Evolutionary conservation across 2,797 vertebrate genomes (phyloP), one percentile per base, ranked within the genome.

Genomic region (Phylloscopus collybita): DNA sequence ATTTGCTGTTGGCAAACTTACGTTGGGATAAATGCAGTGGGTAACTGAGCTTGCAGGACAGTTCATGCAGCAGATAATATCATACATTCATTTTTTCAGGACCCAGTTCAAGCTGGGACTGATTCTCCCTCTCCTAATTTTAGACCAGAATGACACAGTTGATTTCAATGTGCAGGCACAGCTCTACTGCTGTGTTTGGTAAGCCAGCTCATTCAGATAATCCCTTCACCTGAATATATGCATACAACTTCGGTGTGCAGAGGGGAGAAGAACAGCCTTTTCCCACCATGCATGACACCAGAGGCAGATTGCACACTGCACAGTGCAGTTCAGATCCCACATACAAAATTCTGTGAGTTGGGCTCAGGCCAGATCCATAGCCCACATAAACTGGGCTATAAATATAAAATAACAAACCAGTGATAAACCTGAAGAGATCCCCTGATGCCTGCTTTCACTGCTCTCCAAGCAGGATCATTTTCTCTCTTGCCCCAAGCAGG

Each of bases 31-130:
- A 86, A 79, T 75, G 54, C 72, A 56, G n/a, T 4, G 49, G 23
- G 26, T 45, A 64, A 32, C 80, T 92, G 88, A 92, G 78, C 20
- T 93, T 86, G 49, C 78, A 93, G 66, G 29, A 86, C 6, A 75
- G 53, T 26, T 62, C 0, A 0, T 34, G 53, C 21, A 79, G 44
- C 23, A 66, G 18, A 62, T 32, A 74, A 83, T n/a, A n/a, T 12
- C 23, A 61, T 29, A 22, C 84, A 90, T 16, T 69, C 8, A 30
- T 34, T 88, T 93, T 88, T 65, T 65, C n/a, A 78, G 67, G 75
- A 83, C 64, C 16, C 57, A 50, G 13, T 80, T 89, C 79, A 82
- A 75, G 64, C 2, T 23, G 21, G 36, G 42, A 82, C 40, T 80
- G 51, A 76, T 80, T 73, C 44, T 71, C 1, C 23, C 23, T 27